Evolutionary conservation across 2,113 vertebrate species (phyloP).

Genomic region (Rattus norvegicus): DNA sequence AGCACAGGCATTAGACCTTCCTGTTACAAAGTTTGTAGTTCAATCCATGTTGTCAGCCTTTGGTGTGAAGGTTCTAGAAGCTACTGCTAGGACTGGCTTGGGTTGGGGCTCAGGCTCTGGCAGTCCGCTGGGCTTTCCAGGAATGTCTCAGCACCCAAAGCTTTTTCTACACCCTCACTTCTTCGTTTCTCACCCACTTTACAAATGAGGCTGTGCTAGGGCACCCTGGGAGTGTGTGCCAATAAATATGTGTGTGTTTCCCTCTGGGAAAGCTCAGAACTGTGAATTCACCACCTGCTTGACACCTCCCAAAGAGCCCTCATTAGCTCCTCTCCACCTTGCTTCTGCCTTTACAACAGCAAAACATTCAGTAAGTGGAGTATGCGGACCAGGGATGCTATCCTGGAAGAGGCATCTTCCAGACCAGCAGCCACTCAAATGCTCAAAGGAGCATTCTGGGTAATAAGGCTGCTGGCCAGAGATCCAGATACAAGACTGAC

Average conservation of each 20-base stretch:
- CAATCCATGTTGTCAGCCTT: fast-evolving
- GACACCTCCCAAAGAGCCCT: neutral
- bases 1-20: too few species aligned
- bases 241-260: neutral
- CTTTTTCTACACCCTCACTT: neutral
- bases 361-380: neutral
- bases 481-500: neutral
- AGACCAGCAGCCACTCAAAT: neutral
- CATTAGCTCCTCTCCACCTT: neutral
- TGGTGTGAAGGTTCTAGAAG: neutral
- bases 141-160: neutral
- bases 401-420: neutral
- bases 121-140: neutral
- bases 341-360: neutral
- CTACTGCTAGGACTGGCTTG: neutral
- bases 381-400: neutral
- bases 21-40: neutral
- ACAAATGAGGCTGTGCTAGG: neutral
- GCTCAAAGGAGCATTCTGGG: neutral
- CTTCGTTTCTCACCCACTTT: neutral
- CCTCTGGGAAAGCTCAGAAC: neutral
- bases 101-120: neutral
- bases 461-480: neutral
- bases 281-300: neutral
- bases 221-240: neutral